A percentile compares a stretch with the other conserved stretches of the same genome.
Evolutionary conservation across 2,888 invertebrate species (phyloP).

Genomic region (Gasteruption jaculator): DNA sequence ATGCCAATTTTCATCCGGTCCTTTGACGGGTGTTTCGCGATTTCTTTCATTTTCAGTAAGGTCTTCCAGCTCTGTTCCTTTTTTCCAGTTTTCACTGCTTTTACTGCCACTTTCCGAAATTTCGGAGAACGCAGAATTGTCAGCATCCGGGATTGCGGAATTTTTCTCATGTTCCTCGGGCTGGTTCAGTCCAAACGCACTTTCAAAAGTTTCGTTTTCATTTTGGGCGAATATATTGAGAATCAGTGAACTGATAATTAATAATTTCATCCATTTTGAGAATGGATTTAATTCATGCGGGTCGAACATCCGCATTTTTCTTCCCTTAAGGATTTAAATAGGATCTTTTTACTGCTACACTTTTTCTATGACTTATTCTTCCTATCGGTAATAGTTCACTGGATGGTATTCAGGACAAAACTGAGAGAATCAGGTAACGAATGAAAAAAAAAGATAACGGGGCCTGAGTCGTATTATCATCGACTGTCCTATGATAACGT

Average conservation of each 20-base stretch:
- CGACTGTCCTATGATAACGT: constrained; percentile 36
- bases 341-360: too few relatives aligned
- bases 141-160: background rate
- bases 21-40: constrained; percentile 3
- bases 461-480: constrained; percentile 37
- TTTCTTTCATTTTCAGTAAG: background rate
- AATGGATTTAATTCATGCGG: too few relatives aligned
- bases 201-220: constrained; percentile 30
- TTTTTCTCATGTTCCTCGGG: background rate
- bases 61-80: background rate
- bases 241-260: background rate
- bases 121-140: background rate
- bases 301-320: too few relatives aligned
- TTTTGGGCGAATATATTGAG: constrained; percentile 13
- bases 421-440: constrained; percentile 27
- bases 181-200: constrained; percentile 30
- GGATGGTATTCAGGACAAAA: constrained; percentile 24
- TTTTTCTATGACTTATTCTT: too few relatives aligned
- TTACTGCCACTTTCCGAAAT: background rate
- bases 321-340: too few relatives aligned
- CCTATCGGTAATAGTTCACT: too few relatives aligned
- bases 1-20: background rate
- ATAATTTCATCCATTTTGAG: too few relatives aligned
- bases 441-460: constrained; percentile 35
- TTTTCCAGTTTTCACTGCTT: background rate